These are phyloP conservation scores for Phaenicophaeus curvirostris DNA, from an alignment of 2,797 vertebrate species.

Conservation along the genomic window DNA sequence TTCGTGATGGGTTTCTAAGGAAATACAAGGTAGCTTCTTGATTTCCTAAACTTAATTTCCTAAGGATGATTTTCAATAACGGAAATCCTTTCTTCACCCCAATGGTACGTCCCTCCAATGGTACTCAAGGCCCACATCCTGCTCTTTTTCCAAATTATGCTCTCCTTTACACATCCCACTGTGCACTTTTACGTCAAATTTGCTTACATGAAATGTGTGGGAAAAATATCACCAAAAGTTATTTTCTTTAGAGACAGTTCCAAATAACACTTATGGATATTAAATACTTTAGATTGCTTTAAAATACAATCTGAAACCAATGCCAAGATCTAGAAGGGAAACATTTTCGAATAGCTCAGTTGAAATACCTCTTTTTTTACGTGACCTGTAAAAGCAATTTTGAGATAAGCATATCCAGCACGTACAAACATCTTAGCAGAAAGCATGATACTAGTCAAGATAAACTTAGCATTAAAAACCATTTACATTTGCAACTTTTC, in stretches of 20 bases:
- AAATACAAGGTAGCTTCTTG: background rate
- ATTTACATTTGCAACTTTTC: conserved; percentile 14
- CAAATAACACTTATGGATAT: background rate
- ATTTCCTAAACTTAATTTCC: background rate
- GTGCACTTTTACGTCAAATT: background rate
- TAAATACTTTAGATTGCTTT: background rate
- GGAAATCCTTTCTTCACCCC: background rate
- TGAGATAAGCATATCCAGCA: conserved; percentile 40
- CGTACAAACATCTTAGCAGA: conserved; percentile 13
- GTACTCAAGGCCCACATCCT: background rate
- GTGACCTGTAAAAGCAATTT: conserved; percentile 37
- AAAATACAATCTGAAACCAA: background rate
- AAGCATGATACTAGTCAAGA: background rate
- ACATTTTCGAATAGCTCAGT: background rate
- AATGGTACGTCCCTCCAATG: background rate
- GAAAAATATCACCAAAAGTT: background rate
- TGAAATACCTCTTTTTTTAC: conserved; percentile 31
- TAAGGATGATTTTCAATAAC: background rate
- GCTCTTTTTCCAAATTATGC: background rate
- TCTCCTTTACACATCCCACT: background rate
- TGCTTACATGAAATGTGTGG: background rate
- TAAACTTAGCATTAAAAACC: conserved; percentile 35
- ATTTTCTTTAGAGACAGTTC: conserved; percentile 6
- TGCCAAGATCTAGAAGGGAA: conserved; percentile 28
- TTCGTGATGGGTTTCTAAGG: background rate